These are phyloP conservation scores for Polyodon spathula DNA, from an alignment of 2,113 vertebrate species.

Conservation along the genomic window DNA sequence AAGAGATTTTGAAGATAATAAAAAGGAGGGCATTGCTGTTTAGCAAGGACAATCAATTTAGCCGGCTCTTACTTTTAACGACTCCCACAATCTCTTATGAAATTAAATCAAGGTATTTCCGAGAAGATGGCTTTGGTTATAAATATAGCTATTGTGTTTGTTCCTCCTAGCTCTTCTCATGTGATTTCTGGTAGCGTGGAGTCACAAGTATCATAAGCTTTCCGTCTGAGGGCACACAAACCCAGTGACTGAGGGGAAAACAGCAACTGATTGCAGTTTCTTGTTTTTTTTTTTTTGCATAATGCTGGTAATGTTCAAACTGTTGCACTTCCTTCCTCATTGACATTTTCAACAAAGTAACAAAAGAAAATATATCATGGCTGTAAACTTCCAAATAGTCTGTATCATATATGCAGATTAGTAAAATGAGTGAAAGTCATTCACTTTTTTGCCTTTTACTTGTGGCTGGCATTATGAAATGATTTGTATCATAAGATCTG, in stretches of 20 bases:
- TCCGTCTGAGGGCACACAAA: constrained; percentile 62
- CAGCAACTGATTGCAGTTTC: constrained; percentile 38
- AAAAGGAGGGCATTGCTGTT: constrained; percentile 31
- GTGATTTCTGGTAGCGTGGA: constrained; percentile 74
- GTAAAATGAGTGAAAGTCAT: no score
- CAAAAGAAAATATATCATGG: no score
- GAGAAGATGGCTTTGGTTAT: constrained; percentile 65
- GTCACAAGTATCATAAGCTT: constrained; percentile 80
- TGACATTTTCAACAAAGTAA: constrained; percentile 38
- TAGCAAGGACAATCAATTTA: constrained; percentile 52
- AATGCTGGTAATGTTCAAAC: constrained; percentile 61
- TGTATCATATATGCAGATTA: no score
- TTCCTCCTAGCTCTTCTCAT: constrained; percentile 70
- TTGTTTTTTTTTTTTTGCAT: constrained; percentile 48
- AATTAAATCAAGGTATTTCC: constrained; percentile 83
- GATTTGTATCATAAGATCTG: no score
- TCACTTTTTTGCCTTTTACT: no score
- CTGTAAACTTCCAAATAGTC: no score
- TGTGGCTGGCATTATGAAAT: no score
- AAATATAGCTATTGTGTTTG: constrained; percentile 72
- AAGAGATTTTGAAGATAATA: constrained; percentile 25
- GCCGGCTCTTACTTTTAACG: constrained; percentile 41
- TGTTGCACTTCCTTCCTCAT: constrained; percentile 69
- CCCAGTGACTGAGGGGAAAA: constrained; percentile 52
- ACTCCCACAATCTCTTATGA: constrained; percentile 62